Percentiles rank a stretch among this genome's conserved stretches.
Conservation (phyloP, 2,113 vertebrate species). For the Xenotilapia longispinis region DNA sequence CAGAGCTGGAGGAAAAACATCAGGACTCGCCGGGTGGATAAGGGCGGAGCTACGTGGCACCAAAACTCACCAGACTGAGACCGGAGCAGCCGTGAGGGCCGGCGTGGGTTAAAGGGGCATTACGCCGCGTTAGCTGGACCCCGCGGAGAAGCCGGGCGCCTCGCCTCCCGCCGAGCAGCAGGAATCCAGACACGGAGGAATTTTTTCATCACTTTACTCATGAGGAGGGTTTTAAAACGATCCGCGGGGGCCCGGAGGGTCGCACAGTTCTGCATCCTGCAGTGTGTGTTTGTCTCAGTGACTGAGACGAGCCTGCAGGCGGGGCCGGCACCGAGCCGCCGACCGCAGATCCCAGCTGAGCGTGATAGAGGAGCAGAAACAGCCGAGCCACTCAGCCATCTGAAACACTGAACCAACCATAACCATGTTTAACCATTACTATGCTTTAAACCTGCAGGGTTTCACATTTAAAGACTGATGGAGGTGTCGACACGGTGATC, state of each 20-base stretch:
- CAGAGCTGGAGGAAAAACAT: background rate
- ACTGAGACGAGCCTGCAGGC: background rate
- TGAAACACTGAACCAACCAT: background rate
- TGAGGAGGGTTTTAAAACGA: background rate
- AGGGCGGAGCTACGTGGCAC: background rate
- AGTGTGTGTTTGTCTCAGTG: background rate
- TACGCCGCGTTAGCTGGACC: background rate
- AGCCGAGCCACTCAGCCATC: background rate
- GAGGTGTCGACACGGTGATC: background rate
- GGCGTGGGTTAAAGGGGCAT: background rate
- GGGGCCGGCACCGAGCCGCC: background rate
- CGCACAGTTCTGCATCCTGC: background rate
- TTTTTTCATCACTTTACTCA: slow-evolving; percentile 9
- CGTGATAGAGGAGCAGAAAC: background rate
- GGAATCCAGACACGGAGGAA: slow-evolving; percentile 31
- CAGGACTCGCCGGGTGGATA: background rate
- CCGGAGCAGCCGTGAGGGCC: background rate
- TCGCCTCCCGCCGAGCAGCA: background rate
- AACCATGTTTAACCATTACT: background rate
- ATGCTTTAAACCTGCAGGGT: background rate
- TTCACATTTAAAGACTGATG: background rate
- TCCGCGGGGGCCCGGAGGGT: background rate
- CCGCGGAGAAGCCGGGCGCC: background rate
- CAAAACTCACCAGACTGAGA: background rate
- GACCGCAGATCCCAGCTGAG: background rate